These are phyloP conservation scores for Myotis davidii DNA, from an alignment of 2,113 vertebrate species.

Conservation along the genomic window DNA sequence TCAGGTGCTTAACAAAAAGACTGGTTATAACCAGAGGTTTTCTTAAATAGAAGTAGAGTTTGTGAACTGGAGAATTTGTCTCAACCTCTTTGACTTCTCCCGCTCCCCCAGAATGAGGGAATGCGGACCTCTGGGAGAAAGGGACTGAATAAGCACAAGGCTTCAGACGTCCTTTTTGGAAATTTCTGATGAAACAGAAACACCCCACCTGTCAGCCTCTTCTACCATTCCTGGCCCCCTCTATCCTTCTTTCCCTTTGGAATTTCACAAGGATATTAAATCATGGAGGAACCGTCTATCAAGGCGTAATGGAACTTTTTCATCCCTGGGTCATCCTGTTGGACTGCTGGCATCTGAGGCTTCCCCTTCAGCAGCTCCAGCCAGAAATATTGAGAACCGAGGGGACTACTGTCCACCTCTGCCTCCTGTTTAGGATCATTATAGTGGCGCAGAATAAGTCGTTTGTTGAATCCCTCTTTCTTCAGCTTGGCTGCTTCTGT, in stretches of 20 bases:
- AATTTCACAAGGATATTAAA: slow-evolving; percentile 85
- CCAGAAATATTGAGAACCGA: not conserved
- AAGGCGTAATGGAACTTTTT: slow-evolving; percentile 85
- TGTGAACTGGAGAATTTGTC: not conserved
- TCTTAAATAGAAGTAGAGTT: not conserved
- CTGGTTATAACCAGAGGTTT: not conserved
- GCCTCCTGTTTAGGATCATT: slow-evolving; percentile 58
- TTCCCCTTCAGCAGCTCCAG: slow-evolving; percentile 59
- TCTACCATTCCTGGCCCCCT: not conserved
- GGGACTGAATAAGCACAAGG: not conserved
- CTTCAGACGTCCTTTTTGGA: not conserved
- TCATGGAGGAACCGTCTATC: slow-evolving; percentile 84
- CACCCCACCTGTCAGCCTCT: not conserved
- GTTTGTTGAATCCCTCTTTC: slow-evolving; percentile 67
- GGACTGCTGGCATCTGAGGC: slow-evolving; percentile 70
- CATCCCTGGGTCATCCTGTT: slow-evolving; percentile 29
- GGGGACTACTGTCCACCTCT: not conserved
- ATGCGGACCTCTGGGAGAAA: not conserved
- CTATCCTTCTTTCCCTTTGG: not conserved
- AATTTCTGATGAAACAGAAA: not conserved
- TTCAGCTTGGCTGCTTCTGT: slow-evolving; percentile 69
- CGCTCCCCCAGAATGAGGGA: no score
- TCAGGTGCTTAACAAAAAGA: slow-evolving; percentile 1
- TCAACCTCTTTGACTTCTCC: not conserved
- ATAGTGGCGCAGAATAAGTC: slow-evolving; percentile 82